phyloP scores from a whole-genome alignment of 2,113 vertebrate genomes.

The Collichthys lucidus region DNA sequence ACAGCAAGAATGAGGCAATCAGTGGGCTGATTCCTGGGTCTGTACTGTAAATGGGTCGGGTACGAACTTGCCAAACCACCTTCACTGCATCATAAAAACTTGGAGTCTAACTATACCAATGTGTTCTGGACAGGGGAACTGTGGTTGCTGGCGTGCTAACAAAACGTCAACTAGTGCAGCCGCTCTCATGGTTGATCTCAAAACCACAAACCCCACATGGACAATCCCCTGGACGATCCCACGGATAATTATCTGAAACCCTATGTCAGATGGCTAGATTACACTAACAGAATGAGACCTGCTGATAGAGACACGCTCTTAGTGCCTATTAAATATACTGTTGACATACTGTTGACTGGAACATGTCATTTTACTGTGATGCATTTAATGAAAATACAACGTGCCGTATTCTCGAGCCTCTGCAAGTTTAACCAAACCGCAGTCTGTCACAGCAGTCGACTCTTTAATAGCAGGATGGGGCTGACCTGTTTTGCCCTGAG shows the following conservation, averaged over 20 bases:
- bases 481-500: constrained; percentile 69
- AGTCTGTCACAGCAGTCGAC: constrained; percentile 71
- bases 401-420: constrained; percentile 21
- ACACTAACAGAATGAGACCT: constrained; percentile 47
- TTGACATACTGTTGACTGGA: constrained; percentile 31
- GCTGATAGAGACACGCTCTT: constrained; percentile 38
- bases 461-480: constrained; percentile 69
- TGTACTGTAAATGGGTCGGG: constrained; percentile 54
- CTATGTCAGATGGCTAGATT: constrained; percentile 48
- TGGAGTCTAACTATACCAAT: constrained; percentile 56
- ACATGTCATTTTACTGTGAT: constrained; percentile 59
- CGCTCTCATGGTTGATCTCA: constrained; percentile 59
- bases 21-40: constrained; percentile 38
- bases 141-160: constrained; percentile 50
- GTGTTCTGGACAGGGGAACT: constrained; percentile 58
- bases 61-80: constrained; percentile 64
- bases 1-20: constrained; percentile 41
- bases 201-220: constrained; percentile 56
- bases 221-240: constrained; percentile 42
- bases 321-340: constrained; percentile 37
- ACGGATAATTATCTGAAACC: constrained; percentile 37
- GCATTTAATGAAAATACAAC: constrained; percentile 62
- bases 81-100: constrained; percentile 72
- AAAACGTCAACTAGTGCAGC: constrained; percentile 54
- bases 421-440: constrained; percentile 54